Base-by-base conservation (phyloP, 2,888 invertebrate genomes). In the Masnerella sp. region DNA sequence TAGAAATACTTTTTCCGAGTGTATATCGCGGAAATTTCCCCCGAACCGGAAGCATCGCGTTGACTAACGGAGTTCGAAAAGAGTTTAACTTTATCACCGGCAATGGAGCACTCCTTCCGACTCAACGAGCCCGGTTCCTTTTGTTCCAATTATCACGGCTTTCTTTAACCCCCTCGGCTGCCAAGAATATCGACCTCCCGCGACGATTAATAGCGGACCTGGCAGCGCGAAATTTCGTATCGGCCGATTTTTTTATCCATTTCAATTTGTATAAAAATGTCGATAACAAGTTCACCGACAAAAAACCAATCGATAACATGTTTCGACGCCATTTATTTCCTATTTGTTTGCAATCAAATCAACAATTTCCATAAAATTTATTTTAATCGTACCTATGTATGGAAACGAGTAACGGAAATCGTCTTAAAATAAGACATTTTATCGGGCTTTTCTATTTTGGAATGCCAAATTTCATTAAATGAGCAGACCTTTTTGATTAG, bases 141-240 rank as follows among this genome's bases (percentile, higher is more conserved):
- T 80, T 80, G 79, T 80, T 81, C 80, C 78, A 81, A 81, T 81
- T 81, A 81, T 81, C 80, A 76, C 77, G 70, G 76, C 77, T 72
- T 52, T 78, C 75, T 76, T 77, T 78, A 47, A 34, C 75, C 67
- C 56, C 49, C 47, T 20, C 40, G 11, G 7, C 30, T 32, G 47
- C 75, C 70, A 67, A 80, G 76, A 73, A 78, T 79, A 78, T 80
- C 76, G 77, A 80, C 74, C 79, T 76, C 77, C 47, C 77, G 74
- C 76, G 79, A 76, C 80, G 80, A 78, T 77, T 61, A 47, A 61
- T 61, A 22, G 76, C 75, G 65, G 52, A 62, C 61, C 69, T 73
- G 58, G 58, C 67, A 76, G 72, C 78, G 73, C 75, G 74, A 77
- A 75, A 74, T 78, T 77, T 68, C 74, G 43, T 52, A 51, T 62